Percentiles rank a stretch among this genome's conserved stretches.
Conservation (phyloP, 2,888 invertebrate genomes). For the Cinara cedri region DNA sequence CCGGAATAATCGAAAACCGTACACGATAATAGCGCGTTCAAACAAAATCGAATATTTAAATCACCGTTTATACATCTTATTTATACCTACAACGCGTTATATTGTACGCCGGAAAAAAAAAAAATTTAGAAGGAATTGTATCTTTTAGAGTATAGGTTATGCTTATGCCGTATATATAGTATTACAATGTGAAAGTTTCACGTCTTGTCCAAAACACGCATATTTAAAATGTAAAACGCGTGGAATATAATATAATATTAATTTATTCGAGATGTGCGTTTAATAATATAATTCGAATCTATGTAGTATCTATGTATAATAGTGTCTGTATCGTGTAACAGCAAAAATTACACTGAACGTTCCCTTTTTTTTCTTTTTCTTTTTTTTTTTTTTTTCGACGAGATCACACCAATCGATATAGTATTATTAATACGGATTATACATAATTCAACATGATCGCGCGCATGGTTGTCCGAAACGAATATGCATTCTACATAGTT, state of each 20-base stretch:
- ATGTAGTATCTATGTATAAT: too few relatives aligned
- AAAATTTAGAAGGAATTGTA: too few relatives aligned
- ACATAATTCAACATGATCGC: not conserved
- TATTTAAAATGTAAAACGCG: not conserved
- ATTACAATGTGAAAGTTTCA: constrained; percentile 33
- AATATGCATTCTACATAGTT: not conserved
- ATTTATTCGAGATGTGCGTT: constrained; percentile 12
- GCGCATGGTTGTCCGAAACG: not conserved
- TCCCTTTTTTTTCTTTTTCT: not conserved
- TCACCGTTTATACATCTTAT: too few relatives aligned
- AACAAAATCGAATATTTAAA: not conserved
- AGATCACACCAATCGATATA: not conserved
- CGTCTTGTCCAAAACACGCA: not conserved
- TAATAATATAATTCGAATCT: not conserved
- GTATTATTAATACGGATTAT: too few relatives aligned
- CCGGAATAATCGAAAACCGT: not conserved
- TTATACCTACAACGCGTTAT: too few relatives aligned
- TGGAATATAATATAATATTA: not conserved
- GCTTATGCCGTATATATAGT: too few relatives aligned
- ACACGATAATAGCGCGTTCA: not conserved
- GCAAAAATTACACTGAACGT: not conserved
- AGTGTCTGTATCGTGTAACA: constrained; percentile 10
- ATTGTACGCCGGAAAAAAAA: too few relatives aligned
- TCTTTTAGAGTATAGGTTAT: too few relatives aligned
- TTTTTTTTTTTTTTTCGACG: constrained; percentile 6